Evolutionary conservation across 2,888 invertebrate species (phyloP).

Genomic region (Drosophila tanythrix): DNA sequence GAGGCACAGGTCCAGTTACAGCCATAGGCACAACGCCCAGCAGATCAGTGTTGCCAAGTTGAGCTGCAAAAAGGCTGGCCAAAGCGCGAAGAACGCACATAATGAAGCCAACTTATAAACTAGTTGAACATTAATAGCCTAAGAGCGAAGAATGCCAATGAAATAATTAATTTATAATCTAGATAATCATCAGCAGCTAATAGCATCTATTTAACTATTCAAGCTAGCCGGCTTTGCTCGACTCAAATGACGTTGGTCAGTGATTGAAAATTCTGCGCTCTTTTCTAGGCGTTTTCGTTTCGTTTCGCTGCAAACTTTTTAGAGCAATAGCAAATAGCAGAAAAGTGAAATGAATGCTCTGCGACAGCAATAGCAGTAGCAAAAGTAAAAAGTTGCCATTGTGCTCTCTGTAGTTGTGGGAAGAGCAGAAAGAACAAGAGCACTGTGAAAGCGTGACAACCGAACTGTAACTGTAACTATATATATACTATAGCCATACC

Average conservation of each 20-base stretch:
- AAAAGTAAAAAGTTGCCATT: not conserved
- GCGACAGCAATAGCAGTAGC: not conserved
- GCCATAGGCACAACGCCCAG: constrained; percentile 1
- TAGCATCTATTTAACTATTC: not conserved
- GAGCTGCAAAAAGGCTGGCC: constrained; percentile 5
- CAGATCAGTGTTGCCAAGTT: constrained; percentile 12
- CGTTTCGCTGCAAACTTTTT: not conserved
- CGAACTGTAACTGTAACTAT: not conserved
- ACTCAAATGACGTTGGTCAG: not conserved
- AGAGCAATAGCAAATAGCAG: not conserved
- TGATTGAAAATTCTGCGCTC: not conserved
- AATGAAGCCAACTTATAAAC: not conserved
- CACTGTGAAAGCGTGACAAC: not conserved
- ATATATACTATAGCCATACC: not conserved
- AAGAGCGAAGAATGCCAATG: not conserved
- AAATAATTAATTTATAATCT: not conserved
- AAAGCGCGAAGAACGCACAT: not conserved
- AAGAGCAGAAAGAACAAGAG: not conserved
- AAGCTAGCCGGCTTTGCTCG: not conserved
- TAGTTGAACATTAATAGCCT: not conserved
- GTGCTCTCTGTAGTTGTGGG: not conserved
- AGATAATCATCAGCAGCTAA: not conserved
- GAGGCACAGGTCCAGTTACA: constrained; percentile 23
- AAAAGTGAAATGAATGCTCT: not conserved
- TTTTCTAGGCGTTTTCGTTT: not conserved